Conservation (phyloP, 2,888 invertebrate genomes). For the Leptinotarsa juncta region DNA sequence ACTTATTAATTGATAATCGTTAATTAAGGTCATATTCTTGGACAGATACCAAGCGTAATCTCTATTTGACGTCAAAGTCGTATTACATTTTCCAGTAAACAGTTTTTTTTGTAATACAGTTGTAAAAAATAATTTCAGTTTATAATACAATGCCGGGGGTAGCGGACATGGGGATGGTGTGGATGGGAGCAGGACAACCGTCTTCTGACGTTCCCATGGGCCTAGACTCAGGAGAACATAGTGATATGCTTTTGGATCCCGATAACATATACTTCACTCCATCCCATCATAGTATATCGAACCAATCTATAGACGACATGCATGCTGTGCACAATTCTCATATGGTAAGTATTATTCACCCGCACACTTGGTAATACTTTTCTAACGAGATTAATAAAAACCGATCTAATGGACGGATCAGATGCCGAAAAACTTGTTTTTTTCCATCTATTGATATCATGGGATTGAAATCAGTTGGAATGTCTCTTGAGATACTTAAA, state of each 20-base stretch:
- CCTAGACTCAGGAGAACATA: slow-evolving; percentile 60
- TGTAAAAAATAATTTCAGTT: slow-evolving; percentile 52
- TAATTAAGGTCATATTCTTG: slow-evolving; percentile 1
- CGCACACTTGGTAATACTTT: neutral
- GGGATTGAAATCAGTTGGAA: neutral
- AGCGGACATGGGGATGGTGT: slow-evolving; percentile 74
- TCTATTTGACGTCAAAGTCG: neutral
- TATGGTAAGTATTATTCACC: slow-evolving; percentile 64
- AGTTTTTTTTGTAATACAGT: neutral
- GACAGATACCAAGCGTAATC: neutral
- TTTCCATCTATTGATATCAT: neutral
- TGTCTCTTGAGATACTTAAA: no score
- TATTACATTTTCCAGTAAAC: slow-evolving; percentile 3
- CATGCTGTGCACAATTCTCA: slow-evolving; percentile 65
- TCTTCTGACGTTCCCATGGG: slow-evolving; percentile 67
- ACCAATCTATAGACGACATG: slow-evolving; percentile 69
- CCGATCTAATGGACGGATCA: neutral
- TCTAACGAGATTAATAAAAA: neutral
- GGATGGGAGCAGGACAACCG: slow-evolving; percentile 74
- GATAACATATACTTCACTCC: slow-evolving; percentile 65
- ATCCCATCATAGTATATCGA: slow-evolving; percentile 65
- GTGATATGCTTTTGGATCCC: slow-evolving; percentile 65
- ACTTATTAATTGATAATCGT: slow-evolving; percentile 11
- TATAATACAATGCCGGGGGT: slow-evolving; percentile 69
- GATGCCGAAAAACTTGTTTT: neutral